Percentiles rank a stretch among this genome's conserved stretches.
phyloP scores from a whole-genome alignment of 2,888 invertebrate species.

The Drepanosiphum platanoidis region DNA sequence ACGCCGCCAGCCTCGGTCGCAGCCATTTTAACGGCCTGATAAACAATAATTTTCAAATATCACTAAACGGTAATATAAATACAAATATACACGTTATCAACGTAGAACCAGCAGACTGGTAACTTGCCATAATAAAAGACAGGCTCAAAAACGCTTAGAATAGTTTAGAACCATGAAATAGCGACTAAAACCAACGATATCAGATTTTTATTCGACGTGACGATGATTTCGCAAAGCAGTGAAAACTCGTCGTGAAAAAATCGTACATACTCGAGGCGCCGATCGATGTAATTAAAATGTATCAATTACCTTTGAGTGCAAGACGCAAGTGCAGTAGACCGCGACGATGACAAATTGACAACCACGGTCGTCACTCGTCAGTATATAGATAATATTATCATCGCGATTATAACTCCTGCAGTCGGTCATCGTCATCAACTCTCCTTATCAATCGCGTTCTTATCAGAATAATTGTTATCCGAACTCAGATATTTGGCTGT shows the following conservation, averaged over 20 bases:
- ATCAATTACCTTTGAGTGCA: neutral
- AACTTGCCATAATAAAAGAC: too few relatives aligned
- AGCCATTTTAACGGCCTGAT: slow-evolving; percentile 25
- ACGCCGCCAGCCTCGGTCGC: slow-evolving; percentile 22
- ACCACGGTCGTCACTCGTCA: too few relatives aligned
- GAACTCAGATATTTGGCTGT: neutral
- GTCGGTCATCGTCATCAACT: slow-evolving; percentile 7
- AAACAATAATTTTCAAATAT: neutral
- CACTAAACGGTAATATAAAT: neutral
- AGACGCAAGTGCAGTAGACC: neutral
- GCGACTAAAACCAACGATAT: neutral
- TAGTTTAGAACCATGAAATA: too few relatives aligned
- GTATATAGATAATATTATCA: too few relatives aligned
- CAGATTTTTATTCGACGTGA: neutral
- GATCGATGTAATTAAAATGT: neutral
- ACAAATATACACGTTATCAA: too few relatives aligned
- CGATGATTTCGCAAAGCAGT: neutral
- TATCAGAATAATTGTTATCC: neutral
- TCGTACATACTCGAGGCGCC: neutral
- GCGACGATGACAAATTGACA: too few relatives aligned
- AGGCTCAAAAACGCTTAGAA: too few relatives aligned
- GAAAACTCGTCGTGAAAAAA: neutral
- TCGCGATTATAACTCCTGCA: too few relatives aligned
- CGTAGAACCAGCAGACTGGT: too few relatives aligned
- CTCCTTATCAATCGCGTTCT: neutral